Percentiles rank a stretch among this genome's conserved stretches.
These are phyloP conservation scores for Rhyzopertha dominica DNA, from an alignment of 1,140 invertebrate genomes.

Conservation along the genomic window DNA sequence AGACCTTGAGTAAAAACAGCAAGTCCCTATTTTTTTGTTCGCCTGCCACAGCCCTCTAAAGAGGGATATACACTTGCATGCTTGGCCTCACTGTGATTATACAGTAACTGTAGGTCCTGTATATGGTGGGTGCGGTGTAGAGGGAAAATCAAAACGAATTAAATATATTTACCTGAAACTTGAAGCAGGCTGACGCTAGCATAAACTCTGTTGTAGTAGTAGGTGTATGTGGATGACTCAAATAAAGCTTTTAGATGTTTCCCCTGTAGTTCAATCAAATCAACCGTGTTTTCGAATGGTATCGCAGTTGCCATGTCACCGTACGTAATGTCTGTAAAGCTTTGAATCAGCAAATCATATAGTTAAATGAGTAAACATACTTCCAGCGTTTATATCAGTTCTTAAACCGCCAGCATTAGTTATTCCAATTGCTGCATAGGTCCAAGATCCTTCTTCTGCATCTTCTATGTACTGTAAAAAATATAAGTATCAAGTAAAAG, in stretches of 20 bases:
- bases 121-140: no score
- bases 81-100: no score
- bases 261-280: constrained; percentile 51
- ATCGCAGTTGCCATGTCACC: constrained; percentile 51
- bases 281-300: constrained; percentile 55
- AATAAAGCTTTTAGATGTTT: constrained; percentile 48
- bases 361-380: constrained; percentile 36
- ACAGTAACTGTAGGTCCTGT: no score
- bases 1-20: no score
- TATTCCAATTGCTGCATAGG: constrained; percentile 62
- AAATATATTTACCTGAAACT: constrained; percentile 47
- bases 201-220: constrained; percentile 40
- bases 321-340: constrained; percentile 45
- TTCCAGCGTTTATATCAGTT: constrained; percentile 51
- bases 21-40: no score
- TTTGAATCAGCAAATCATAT: constrained; percentile 3
- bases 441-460: constrained; percentile 52
- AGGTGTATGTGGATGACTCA: constrained; percentile 40
- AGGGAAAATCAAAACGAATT: no score
- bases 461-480: constrained; percentile 41
- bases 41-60: no score
- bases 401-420: constrained; percentile 69
- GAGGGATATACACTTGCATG: no score
- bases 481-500: background rate
- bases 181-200: constrained; percentile 49